phyloP scores from a whole-genome alignment of 2,888 invertebrate genomes.

The Cyaniris semiargus region DNA sequence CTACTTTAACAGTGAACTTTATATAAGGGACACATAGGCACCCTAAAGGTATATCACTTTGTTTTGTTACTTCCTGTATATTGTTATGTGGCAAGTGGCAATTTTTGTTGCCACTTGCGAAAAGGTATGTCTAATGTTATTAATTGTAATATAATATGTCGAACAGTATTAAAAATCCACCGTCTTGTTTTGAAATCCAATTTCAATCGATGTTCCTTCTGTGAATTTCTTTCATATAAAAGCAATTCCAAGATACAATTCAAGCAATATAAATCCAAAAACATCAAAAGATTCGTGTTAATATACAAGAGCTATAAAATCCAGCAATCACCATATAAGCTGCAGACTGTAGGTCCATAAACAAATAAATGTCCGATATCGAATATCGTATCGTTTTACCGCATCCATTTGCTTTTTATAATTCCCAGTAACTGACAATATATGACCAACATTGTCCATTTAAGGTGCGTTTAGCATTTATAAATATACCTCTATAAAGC shows the following conservation, averaged over 20 bases:
- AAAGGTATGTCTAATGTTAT: too few relatives aligned
- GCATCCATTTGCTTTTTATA: conserved; percentile 42
- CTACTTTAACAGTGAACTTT: too few relatives aligned
- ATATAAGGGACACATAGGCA: too few relatives aligned
- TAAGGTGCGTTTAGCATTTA: conserved; percentile 69
- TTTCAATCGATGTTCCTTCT: too few relatives aligned
- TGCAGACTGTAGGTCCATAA: not conserved
- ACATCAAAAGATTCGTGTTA: conserved; percentile 18
- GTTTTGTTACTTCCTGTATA: too few relatives aligned
- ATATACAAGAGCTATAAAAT: conserved; percentile 17
- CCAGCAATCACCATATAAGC: conserved; percentile 17
- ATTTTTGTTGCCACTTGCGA: too few relatives aligned
- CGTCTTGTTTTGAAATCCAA: too few relatives aligned
- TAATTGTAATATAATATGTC: too few relatives aligned
- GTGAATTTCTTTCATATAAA: not conserved
- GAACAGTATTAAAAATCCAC: too few relatives aligned
- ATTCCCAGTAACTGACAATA: conserved; percentile 43
- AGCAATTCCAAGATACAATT: conserved; percentile 1
- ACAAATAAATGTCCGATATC: conserved; percentile 14
- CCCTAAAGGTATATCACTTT: too few relatives aligned
- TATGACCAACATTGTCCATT: conserved; percentile 61
- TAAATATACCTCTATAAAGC: conserved; percentile 68
- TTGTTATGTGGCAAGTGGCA: too few relatives aligned
- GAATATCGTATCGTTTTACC: conserved; percentile 38
- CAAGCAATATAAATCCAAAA: not conserved